These are phyloP conservation scores for Poecilia latipinna DNA, from an alignment of 2,113 vertebrate genomes.

Conservation along the genomic window DNA sequence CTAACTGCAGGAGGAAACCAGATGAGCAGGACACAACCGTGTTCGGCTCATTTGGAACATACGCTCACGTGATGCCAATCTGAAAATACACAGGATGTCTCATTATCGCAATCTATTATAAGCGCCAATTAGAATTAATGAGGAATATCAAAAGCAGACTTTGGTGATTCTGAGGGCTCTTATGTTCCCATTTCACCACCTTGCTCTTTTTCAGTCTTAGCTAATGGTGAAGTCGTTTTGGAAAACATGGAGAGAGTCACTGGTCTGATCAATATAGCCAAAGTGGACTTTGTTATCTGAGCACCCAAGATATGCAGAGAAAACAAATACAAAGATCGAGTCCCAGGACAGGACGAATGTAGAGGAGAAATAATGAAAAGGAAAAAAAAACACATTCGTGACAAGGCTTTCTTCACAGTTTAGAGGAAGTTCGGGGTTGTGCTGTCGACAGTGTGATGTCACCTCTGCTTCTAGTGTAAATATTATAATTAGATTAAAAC, in stretches of 20 bases:
- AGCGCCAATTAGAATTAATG: neutral
- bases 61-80: too few relatives aligned
- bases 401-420: too few relatives aligned
- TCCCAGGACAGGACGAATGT: neutral
- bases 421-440: neutral
- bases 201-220: neutral
- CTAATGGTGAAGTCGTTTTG: neutral
- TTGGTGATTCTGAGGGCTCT: neutral
- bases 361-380: neutral
- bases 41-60: too few relatives aligned
- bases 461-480: neutral
- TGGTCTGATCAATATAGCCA: neutral
- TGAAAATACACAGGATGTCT: too few relatives aligned
- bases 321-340: too few relatives aligned
- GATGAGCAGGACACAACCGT: too few relatives aligned
- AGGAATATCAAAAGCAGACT: neutral
- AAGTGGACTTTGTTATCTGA: neutral
- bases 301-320: too few relatives aligned
- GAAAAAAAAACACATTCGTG: neutral
- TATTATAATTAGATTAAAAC: neutral
- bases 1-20: neutral
- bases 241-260: neutral
- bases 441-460: neutral
- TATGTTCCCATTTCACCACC: neutral
- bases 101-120: neutral